These are phyloP conservation scores for Zygogramma bicolorata DNA, from an alignment of 2,888 invertebrate genomes.

Conservation along the genomic window DNA sequence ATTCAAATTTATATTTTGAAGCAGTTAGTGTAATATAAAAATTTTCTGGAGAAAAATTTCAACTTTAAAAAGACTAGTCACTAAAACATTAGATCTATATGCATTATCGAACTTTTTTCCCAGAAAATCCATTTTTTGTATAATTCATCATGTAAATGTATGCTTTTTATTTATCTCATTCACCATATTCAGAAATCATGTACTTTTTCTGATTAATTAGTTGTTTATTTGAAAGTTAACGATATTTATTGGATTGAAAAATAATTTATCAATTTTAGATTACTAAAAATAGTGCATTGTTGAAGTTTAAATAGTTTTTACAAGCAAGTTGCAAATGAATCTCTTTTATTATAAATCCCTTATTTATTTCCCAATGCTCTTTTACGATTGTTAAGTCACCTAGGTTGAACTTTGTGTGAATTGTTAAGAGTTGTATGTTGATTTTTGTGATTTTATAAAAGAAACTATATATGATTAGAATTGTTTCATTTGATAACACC, in stretches of 20 bases:
- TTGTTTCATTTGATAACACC: conserved; percentile 23
- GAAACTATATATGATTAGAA: conserved; percentile 32
- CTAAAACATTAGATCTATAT: not conserved
- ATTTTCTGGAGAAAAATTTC: not conserved
- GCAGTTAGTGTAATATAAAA: not conserved
- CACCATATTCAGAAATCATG: conserved; percentile 3
- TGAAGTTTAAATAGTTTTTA: conserved; percentile 57
- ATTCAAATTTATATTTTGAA: not conserved
- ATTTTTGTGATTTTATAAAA: conserved; percentile 67
- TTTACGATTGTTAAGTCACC: conserved; percentile 44
- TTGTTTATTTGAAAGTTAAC: conserved; percentile 48
- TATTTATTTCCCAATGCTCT: conserved; percentile 38
- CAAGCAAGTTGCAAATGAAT: conserved; percentile 47
- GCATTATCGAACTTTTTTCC: not conserved
- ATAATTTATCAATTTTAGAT: conserved; percentile 42
- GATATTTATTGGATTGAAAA: conserved; percentile 50
- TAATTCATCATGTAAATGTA: conserved; percentile 4
- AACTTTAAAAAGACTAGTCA: not conserved
- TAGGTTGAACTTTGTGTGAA: conserved; percentile 65
- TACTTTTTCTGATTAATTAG: conserved; percentile 27
- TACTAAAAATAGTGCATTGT: conserved; percentile 52
- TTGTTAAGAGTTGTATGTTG: conserved; percentile 66
- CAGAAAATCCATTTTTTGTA: conserved; percentile 21
- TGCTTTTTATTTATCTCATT: conserved; percentile 50
- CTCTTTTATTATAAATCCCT: conserved; percentile 37